These are phyloP conservation scores for Chaenocephalus aceratus DNA, from an alignment of 2,113 vertebrate species.

Conservation along the genomic window DNA sequence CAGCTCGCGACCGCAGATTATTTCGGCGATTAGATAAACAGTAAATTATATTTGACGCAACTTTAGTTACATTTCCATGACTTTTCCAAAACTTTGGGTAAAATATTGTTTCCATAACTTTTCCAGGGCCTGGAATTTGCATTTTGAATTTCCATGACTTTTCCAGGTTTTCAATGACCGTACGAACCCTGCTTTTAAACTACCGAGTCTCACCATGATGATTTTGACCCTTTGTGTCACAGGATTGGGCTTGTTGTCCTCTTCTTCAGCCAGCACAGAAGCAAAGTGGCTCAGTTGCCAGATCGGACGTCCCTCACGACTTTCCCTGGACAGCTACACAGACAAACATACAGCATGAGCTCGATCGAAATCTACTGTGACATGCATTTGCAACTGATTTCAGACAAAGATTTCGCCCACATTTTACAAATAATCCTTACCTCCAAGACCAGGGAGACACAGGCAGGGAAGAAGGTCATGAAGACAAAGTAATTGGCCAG, in stretches of 20 bases:
- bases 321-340: slow-evolving; percentile 92
- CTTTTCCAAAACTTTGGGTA: too few species aligned
- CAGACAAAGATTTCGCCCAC: neutral
- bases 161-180: too few species aligned
- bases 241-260: slow-evolving; percentile 97
- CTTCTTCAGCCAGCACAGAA: slow-evolving; percentile 94
- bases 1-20: too few species aligned
- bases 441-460: slow-evolving; percentile 97
- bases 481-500: slow-evolving; percentile 99
- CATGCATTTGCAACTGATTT: too few species aligned
- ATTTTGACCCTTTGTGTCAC: slow-evolving; percentile 98
- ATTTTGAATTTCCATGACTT: too few species aligned
- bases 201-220: slow-evolving; percentile 89
- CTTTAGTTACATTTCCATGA: too few species aligned
- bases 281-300: slow-evolving; percentile 98
- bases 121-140: too few species aligned
- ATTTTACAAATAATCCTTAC: slow-evolving; percentile 76
- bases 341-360: neutral
- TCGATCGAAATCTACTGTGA: neutral
- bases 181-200: too few species aligned
- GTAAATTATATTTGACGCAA: too few species aligned
- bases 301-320: slow-evolving; percentile 93
- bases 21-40: too few species aligned
- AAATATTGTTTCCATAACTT: too few species aligned
- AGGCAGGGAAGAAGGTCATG: slow-evolving; percentile 99